Conservation (phyloP, 2,888 invertebrate species). For the Scaptomyza caliginosa region DNA sequence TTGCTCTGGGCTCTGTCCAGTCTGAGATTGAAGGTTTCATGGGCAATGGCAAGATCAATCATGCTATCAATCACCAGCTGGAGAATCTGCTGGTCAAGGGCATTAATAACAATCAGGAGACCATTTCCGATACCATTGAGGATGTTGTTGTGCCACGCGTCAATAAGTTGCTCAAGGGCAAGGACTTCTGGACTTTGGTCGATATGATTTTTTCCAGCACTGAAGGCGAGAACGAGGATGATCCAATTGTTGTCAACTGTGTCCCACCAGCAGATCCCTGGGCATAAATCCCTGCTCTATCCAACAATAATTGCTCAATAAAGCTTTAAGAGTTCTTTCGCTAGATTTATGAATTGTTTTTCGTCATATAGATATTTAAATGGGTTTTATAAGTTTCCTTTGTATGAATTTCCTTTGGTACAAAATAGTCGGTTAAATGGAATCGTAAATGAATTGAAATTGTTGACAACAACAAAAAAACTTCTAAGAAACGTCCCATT, state of each 20-base stretch:
- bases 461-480: no score
- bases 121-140: conserved; percentile 75
- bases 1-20: conserved; percentile 64
- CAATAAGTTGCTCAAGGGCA: conserved; percentile 77
- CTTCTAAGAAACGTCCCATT: no score
- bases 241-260: conserved; percentile 74
- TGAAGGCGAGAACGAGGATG: conserved; percentile 71
- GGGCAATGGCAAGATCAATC: conserved; percentile 69
- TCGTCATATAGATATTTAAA: not conserved
- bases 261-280: conserved; percentile 79
- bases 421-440: no score
- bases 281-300: conserved; percentile 55
- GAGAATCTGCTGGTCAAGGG: conserved; percentile 64
- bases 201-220: conserved; percentile 65
- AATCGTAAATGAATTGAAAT: no score
- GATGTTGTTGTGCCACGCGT: conserved; percentile 68
- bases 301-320: conserved; percentile 17
- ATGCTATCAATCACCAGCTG: conserved; percentile 68
- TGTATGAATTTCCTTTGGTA: no score
- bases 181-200: conserved; percentile 75
- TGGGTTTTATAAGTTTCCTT: no score
- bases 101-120: conserved; percentile 71
- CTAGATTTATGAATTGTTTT: not conserved
- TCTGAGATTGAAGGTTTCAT: conserved; percentile 77
- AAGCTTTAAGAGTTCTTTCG: conserved; percentile 15